These are phyloP conservation scores for Lanius ludovicianus DNA, from an alignment of 2,113 vertebrate species.

Conservation along the genomic window DNA sequence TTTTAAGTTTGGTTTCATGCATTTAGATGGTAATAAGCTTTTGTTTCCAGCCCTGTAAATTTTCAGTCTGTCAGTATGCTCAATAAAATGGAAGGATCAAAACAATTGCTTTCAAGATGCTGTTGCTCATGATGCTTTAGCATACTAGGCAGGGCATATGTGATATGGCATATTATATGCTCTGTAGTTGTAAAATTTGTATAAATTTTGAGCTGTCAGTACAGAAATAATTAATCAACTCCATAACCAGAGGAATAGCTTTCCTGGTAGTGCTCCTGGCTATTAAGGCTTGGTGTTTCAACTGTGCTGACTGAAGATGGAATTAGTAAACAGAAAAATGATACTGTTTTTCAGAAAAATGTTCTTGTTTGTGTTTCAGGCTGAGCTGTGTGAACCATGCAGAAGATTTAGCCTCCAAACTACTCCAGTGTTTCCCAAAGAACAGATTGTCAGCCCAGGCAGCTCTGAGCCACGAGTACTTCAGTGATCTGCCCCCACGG, in stretches of 20 bases:
- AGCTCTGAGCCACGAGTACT: slow-evolving; percentile 92
- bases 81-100: not conserved
- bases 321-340: not conserved
- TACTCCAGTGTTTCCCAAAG: slow-evolving; percentile 98
- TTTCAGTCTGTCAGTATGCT: not conserved
- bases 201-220: not conserved
- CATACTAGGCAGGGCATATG: not conserved
- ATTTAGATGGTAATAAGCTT: not conserved
- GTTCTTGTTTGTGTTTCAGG: slow-evolving; percentile 74
- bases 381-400: slow-evolving; percentile 91
- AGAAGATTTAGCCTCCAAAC: slow-evolving; percentile 93
- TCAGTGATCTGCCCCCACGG: slow-evolving; percentile 93
- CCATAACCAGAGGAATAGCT: not conserved
- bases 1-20: not conserved
- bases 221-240: not conserved
- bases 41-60: not conserved
- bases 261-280: not conserved
- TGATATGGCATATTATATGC: not conserved
- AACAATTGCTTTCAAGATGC: not conserved
- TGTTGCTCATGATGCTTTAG: not conserved
- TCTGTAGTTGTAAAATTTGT: not conserved
- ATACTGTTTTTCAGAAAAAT: slow-evolving; percentile 11
- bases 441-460: slow-evolving; percentile 92
- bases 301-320: not conserved
- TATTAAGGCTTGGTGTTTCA: not conserved